Evolutionary conservation across 2,888 invertebrate genomes (phyloP).

Genomic region (Tenthredo mesomela): DNA sequence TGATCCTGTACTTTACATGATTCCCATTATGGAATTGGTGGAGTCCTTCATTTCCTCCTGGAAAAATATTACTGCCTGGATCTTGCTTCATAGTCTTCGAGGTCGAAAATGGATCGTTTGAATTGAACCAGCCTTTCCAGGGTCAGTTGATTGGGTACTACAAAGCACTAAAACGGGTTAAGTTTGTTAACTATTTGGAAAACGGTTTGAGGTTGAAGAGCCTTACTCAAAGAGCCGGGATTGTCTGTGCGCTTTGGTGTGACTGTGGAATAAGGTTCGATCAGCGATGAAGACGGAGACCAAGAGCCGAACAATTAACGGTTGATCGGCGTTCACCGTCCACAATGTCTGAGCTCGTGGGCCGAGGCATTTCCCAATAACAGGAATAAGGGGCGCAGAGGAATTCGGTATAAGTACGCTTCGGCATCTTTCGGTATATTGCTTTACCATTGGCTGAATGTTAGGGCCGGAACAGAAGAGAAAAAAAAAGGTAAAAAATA

Average conservation of each 20-base stretch:
- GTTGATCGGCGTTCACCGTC: slow-evolving; percentile 27
- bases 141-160: not conserved
- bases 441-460: slow-evolving; percentile 67
- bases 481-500: slow-evolving; percentile 60
- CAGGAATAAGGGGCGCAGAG: slow-evolving; percentile 60
- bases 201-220: not conserved
- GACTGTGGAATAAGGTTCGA: not conserved
- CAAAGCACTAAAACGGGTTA: not conserved
- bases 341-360: not conserved
- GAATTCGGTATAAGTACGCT: slow-evolving; percentile 72
- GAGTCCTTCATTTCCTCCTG: too few relatives aligned
- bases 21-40: too few relatives aligned
- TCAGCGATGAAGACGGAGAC: slow-evolving; percentile 30
- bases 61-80: too few relatives aligned
- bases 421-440: slow-evolving; percentile 69
- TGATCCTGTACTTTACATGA: too few relatives aligned
- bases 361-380: slow-evolving; percentile 54
- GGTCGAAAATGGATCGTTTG: not conserved
- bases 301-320: slow-evolving; percentile 32
- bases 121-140: not conserved
- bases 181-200: not conserved
- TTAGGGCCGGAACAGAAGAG: slow-evolving; percentile 39
- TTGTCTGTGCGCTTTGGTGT: not conserved
- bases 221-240: not conserved
- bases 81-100: not conserved